Percentiles rank a stretch among this genome's conserved stretches.
These are phyloP conservation scores for Ariolimax columbianus DNA, from an alignment of 2,888 invertebrate species.

Conservation along the genomic window DNA sequence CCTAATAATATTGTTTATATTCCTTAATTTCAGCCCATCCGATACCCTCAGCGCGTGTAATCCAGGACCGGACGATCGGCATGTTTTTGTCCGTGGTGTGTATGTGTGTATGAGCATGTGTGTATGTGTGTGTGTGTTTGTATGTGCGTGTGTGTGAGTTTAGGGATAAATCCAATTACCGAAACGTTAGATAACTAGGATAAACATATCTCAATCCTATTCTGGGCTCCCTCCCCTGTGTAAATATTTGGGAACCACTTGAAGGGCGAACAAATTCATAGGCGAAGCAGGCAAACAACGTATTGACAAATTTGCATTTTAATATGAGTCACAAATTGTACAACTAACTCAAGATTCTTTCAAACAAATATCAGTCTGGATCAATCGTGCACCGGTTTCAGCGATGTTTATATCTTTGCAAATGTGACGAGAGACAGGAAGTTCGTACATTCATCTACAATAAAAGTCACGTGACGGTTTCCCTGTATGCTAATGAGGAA, in stretches of 20 bases:
- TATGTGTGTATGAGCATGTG: too few species aligned
- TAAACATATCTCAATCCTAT: slow-evolving; percentile 6
- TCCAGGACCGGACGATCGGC: neutral
- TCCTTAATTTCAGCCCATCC: slow-evolving; percentile 2
- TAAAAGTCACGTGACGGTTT: too few species aligned
- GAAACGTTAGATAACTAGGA: neutral
- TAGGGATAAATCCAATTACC: slow-evolving; percentile 15
- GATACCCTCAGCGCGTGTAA: slow-evolving; percentile 4
- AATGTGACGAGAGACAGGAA: neutral
- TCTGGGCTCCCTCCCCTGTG: neutral
- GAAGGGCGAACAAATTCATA: neutral
- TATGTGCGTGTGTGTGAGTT: too few species aligned
- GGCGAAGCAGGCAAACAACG: neutral
- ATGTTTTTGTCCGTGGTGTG: neutral
- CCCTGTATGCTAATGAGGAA: too few species aligned
- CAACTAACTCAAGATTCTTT: neutral
- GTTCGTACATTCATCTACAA: too few species aligned
- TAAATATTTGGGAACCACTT: slow-evolving; percentile 5
- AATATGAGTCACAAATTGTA: neutral
- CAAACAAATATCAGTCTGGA: neutral
- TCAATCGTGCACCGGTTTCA: neutral
- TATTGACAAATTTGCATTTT: neutral
- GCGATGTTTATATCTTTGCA: neutral
- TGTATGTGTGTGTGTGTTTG: too few species aligned
- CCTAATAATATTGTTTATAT: slow-evolving; percentile 17